A percentile compares a stretch with the other conserved stretches of the same genome.
These are phyloP conservation scores for Rhogogaster chlorosoma DNA, from an alignment of 2,888 invertebrate genomes.

Conservation along the genomic window DNA sequence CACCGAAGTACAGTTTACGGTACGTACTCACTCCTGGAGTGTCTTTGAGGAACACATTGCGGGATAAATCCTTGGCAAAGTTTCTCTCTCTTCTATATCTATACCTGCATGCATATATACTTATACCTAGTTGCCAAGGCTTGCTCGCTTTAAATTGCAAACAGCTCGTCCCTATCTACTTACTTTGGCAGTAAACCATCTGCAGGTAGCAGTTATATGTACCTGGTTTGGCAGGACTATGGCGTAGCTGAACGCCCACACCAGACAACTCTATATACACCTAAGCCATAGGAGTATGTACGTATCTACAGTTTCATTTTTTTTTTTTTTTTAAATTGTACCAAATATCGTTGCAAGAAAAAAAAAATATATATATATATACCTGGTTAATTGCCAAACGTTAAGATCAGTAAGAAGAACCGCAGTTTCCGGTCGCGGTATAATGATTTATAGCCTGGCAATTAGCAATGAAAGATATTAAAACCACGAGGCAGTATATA, in stretches of 20 bases:
- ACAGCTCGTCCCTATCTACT: conserved; percentile 10
- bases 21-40: neutral
- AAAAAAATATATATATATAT: too few species aligned
- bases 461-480: neutral
- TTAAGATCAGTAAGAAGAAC: neutral
- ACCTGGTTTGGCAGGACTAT: conserved; percentile 23
- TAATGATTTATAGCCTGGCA: too few species aligned
- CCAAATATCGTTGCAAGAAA: too few species aligned
- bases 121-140: neutral
- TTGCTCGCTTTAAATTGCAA: conserved; percentile 1
- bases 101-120: neutral
- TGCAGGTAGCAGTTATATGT: conserved; percentile 14
- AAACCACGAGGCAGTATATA: neutral
- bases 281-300: neutral
- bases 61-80: conserved; percentile 4
- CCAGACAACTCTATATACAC: neutral
- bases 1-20: neutral
- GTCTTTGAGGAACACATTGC: conserved; percentile 14
- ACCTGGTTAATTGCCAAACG: too few species aligned
- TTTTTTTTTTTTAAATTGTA: too few species aligned
- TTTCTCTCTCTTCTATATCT: conserved; percentile 5
- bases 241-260: neutral
- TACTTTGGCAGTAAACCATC: conserved; percentile 30
- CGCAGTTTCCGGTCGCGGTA: neutral
- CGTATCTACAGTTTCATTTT: neutral